phyloP scores from a whole-genome alignment of 2,888 invertebrate genomes.

The Scelioninae gen. 1 region DNA sequence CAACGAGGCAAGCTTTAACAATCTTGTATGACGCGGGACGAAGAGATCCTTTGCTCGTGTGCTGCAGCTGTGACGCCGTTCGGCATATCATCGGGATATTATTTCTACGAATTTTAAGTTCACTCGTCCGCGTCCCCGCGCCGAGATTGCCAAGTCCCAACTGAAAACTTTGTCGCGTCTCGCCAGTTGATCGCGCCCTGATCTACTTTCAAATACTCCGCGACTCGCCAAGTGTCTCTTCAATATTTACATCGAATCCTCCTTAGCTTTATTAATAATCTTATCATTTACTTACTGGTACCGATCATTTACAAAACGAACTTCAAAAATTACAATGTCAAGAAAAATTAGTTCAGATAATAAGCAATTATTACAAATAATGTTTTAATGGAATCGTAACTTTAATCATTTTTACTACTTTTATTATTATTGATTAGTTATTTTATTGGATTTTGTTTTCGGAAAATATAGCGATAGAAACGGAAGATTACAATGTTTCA shows the following conservation, averaged over 20 bases:
- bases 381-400: too few species aligned
- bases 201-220: constrained; percentile 28
- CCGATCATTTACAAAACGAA: too few species aligned
- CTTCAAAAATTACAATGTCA: too few species aligned
- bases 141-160: constrained; percentile 32
- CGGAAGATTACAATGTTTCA: too few species aligned
- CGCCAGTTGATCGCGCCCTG: constrained; percentile 22
- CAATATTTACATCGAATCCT: constrained; percentile 29
- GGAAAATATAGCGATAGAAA: too few species aligned
- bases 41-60: constrained; percentile 77
- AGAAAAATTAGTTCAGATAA: too few species aligned
- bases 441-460: too few species aligned
- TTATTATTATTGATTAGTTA: too few species aligned
- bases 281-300: not conserved
- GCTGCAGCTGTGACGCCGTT: constrained; percentile 81
- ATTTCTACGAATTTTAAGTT: constrained; percentile 79
- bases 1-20: constrained; percentile 79
- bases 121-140: constrained; percentile 10
- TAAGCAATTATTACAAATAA: too few species aligned
- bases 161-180: constrained; percentile 41
- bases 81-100: constrained; percentile 83
- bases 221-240: constrained; percentile 24
- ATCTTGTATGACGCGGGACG: constrained; percentile 82
- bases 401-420: too few species aligned
- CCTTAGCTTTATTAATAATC: constrained; percentile 41